Conservation (phyloP, 2,113 vertebrate genomes). For the Paramisgurnus dabryanus region DNA sequence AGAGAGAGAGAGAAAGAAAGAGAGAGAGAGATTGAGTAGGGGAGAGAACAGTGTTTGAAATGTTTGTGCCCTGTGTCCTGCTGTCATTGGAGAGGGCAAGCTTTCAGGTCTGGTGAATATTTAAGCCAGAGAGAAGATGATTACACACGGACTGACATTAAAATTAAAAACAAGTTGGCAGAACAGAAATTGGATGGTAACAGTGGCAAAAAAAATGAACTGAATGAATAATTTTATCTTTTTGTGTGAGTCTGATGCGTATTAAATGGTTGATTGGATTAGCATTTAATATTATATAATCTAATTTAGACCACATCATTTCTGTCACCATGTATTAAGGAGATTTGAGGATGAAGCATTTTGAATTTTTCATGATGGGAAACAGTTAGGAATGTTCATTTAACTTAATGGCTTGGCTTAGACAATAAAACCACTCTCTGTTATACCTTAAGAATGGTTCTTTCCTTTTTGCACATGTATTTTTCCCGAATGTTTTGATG, state of each 20-base stretch:
- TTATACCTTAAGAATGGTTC: constrained; percentile 64
- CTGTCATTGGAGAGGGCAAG: constrained; percentile 33
- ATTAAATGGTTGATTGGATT: constrained; percentile 64
- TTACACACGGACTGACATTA: constrained; percentile 25
- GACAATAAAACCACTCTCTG: constrained; percentile 69
- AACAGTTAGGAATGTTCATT: constrained; percentile 71
- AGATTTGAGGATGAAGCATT: constrained; percentile 58
- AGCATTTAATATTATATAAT: constrained; percentile 71
- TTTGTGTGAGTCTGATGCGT: constrained; percentile 63
- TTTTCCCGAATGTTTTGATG: constrained; percentile 13
- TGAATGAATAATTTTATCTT: constrained; percentile 63
- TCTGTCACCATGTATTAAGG: constrained; percentile 66
- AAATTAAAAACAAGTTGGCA: constrained; percentile 47
- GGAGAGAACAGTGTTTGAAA: constrained; percentile 8
- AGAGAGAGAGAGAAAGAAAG: not conserved
- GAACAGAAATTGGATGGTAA: constrained; percentile 57
- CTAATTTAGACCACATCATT: constrained; percentile 74
- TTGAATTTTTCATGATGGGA: constrained; percentile 70
- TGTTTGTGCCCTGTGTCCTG: constrained; percentile 29
- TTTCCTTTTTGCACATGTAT: constrained; percentile 53
- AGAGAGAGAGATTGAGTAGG: not conserved
- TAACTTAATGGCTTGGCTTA: constrained; percentile 70
- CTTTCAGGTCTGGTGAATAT: constrained; percentile 34
- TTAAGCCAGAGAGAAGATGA: constrained; percentile 35
- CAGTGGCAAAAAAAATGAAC: constrained; percentile 56